These are phyloP conservation scores for Cynocephalus volans DNA, from an alignment of 2,113 vertebrate genomes.

Conservation along the genomic window DNA sequence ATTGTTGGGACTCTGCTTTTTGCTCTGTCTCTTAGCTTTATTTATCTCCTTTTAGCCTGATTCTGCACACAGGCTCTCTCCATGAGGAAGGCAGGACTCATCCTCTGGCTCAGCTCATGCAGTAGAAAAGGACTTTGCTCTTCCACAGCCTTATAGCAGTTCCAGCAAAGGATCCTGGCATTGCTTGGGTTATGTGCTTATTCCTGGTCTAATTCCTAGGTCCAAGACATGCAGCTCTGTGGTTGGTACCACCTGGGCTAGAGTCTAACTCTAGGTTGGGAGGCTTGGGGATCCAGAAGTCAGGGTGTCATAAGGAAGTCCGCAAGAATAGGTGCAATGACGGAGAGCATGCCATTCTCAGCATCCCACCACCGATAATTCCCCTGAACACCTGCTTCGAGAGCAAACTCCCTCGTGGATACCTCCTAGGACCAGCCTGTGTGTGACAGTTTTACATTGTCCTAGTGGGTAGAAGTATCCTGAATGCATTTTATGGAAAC, in stretches of 20 bases:
- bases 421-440: background rate
- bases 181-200: background rate
- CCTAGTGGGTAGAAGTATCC: background rate
- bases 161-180: background rate
- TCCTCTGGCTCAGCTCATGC: background rate
- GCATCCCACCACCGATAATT: background rate
- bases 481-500: background rate
- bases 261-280: background rate
- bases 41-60: background rate
- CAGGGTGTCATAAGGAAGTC: background rate
- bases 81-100: background rate
- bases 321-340: background rate
- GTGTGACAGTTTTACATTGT: background rate
- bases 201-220: background rate
- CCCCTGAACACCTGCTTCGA: background rate
- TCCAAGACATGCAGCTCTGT: background rate
- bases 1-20: background rate
- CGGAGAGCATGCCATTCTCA: no score
- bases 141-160: background rate
- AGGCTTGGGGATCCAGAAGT: background rate
- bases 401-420: background rate
- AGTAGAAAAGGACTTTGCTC: background rate
- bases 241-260: background rate
- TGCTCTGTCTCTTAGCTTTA: background rate
- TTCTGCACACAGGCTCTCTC: background rate